Percentiles rank a stretch among this genome's conserved stretches.
Evolutionary conservation across 53 echinoderm and acorn worm species (phyloP).

Genomic region (Henricia sp.): DNA sequence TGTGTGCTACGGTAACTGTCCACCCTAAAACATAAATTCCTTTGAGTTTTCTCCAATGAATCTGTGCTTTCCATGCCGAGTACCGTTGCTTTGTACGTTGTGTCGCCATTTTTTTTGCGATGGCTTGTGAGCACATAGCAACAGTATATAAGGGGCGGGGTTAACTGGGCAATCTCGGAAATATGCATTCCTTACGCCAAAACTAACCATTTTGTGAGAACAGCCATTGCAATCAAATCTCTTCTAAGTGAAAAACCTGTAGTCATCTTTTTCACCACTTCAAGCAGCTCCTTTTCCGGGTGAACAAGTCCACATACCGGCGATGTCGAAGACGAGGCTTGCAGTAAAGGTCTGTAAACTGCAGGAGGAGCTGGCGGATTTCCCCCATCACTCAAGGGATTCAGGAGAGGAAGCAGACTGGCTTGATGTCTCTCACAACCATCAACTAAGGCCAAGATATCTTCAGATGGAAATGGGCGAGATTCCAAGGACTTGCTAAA

Average conservation of each 20-base stretch:
- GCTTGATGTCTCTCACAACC: not conserved
- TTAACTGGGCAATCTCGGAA: too few relatives aligned
- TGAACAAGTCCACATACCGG: conserved; percentile 6
- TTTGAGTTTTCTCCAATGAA: too few relatives aligned
- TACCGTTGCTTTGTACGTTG: too few relatives aligned
- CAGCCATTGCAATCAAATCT: not conserved
- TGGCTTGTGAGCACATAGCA: too few relatives aligned
- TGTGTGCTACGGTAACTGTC: too few relatives aligned
- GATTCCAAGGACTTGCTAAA: not conserved
- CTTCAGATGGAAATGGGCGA: not conserved
- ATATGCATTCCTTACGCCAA: too few relatives aligned
- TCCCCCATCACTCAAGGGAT: not conserved
- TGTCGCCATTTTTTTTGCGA: too few relatives aligned
- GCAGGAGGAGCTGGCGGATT: not conserved
- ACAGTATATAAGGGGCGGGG: too few relatives aligned
- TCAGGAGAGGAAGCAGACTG: not conserved
- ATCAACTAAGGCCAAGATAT: not conserved
- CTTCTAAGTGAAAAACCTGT: not conserved
- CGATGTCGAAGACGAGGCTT: not conserved
- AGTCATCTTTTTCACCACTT: not conserved
- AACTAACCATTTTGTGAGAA: not conserved
- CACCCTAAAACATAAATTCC: too few relatives aligned
- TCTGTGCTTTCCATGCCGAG: too few relatives aligned
- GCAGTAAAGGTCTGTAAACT: not conserved
- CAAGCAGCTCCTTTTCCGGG: not conserved